A percentile compares a stretch with the other conserved stretches of the same genome.
These are phyloP conservation scores for Scyliorhinus canicula DNA, from an alignment of 2,797 vertebrate species.

Conservation along the genomic window DNA sequence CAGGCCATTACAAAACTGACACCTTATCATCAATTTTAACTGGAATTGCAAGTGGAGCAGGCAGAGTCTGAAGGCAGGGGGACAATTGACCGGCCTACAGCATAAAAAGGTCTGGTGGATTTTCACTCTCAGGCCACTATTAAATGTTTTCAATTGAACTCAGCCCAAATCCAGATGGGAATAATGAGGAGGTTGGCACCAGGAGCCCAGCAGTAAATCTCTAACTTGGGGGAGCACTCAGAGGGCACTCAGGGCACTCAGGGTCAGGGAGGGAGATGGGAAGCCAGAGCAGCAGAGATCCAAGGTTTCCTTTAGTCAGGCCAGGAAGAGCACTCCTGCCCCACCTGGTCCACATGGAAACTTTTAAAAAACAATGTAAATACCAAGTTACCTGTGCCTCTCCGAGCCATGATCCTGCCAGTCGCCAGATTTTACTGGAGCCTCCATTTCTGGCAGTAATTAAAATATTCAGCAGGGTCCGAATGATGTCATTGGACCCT, in stretches of 20 bases:
- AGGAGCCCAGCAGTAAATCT: background rate
- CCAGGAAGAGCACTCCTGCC: background rate
- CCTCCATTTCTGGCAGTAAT: background rate
- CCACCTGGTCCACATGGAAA: background rate
- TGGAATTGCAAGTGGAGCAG: background rate
- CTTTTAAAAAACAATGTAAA: too few species aligned
- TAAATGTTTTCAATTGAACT: background rate
- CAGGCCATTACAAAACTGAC: background rate
- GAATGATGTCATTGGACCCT: background rate
- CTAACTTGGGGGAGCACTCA: too few species aligned
- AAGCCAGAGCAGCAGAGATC: background rate
- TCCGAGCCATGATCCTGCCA: background rate
- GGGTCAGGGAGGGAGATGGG: background rate
- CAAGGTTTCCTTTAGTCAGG: background rate
- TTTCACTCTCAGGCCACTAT: background rate
- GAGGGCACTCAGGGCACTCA: background rate
- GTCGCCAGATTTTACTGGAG: background rate
- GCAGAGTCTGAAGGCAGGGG: background rate
- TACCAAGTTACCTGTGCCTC: background rate
- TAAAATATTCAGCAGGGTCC: background rate
- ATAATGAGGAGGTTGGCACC: background rate
- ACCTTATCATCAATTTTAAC: background rate
- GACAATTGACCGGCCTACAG: background rate
- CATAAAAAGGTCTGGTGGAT: background rate
- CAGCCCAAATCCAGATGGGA: background rate